Conservation (phyloP, 2,888 invertebrate genomes). For the Ichneumon xanthorius region DNA sequence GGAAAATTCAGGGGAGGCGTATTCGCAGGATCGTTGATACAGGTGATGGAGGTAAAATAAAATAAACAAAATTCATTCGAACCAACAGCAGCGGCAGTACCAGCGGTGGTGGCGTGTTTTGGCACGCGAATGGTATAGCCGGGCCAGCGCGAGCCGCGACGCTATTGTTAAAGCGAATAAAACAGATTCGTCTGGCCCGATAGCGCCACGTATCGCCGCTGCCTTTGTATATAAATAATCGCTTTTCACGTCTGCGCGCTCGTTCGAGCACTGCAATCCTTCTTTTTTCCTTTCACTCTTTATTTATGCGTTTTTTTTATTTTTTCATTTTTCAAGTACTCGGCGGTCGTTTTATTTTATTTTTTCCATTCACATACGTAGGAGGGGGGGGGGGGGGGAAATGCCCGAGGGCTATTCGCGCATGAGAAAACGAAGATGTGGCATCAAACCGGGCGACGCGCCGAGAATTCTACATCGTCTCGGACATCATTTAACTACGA, state of each 20-base stretch:
- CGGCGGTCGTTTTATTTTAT: conserved; percentile 6
- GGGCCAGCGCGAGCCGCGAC: conserved; percentile 49
- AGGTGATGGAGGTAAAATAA: conserved; percentile 29
- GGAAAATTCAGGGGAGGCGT: conserved; percentile 23
- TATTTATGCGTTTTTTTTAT: conserved; percentile 18
- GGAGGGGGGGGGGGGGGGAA: not conserved
- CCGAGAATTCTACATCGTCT: not conserved
- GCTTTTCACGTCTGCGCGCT: conserved; percentile 57
- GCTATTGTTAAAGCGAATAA: conserved; percentile 68
- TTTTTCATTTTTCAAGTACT: conserved; percentile 24
- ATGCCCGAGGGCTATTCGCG: not conserved
- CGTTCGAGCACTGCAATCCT: conserved; percentile 30
- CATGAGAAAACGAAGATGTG: not conserved
- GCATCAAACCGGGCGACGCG: not conserved
- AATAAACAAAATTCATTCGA: conserved; percentile 46
- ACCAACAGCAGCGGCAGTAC: not conserved
- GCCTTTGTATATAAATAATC: conserved; percentile 66
- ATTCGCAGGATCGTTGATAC: conserved; percentile 43
- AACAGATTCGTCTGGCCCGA: conserved; percentile 65
- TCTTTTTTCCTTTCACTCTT: conserved; percentile 36
- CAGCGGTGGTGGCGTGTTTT: conserved; percentile 47
- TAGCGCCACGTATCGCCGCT: conserved; percentile 59
- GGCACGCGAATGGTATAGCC: conserved; percentile 51
- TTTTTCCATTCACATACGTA: conserved; percentile 5
- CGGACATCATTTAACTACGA: not conserved